phyloP scores from a whole-genome alignment of 2,113 vertebrate species.

The Corythoichthys intestinalis region DNA sequence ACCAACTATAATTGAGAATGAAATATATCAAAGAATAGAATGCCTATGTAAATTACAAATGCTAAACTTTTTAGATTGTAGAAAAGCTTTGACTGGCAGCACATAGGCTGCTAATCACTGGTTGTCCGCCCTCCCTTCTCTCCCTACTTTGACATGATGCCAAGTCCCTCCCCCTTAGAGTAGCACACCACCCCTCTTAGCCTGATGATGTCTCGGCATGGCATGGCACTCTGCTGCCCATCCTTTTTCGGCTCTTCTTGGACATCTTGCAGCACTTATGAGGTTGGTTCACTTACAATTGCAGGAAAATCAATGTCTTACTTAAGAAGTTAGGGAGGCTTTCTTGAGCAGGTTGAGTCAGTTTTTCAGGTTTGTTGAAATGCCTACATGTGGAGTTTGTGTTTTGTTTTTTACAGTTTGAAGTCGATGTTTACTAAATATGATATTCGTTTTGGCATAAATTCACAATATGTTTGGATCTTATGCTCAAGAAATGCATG shows the following conservation, averaged over 20 bases:
- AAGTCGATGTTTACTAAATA: not conserved
- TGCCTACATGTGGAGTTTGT: not conserved
- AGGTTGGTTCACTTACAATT: slow-evolving; percentile 52
- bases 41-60: not conserved
- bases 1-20: no score
- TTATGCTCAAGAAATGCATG: not conserved
- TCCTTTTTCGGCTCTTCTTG: slow-evolving; percentile 26
- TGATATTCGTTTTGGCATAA: not conserved
- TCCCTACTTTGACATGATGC: slow-evolving; percentile 13
- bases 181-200: not conserved
- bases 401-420: not conserved
- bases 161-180: slow-evolving; percentile 46
- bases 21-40: not conserved
- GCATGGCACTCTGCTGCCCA: slow-evolving; percentile 38
- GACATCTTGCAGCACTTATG: slow-evolving; percentile 43
- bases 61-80: not conserved
- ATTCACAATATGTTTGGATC: not conserved
- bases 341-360: not conserved
- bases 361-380: not conserved
- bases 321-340: not conserved
- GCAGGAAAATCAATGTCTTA: not conserved
- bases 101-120: slow-evolving; percentile 23
- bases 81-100: slow-evolving; percentile 12
- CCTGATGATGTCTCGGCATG: slow-evolving; percentile 17
- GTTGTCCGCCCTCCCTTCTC: not conserved